Evolutionary conservation across 2,888 invertebrate genomes (phyloP).

Genomic region (Dromius quadrimaculatus): DNA sequence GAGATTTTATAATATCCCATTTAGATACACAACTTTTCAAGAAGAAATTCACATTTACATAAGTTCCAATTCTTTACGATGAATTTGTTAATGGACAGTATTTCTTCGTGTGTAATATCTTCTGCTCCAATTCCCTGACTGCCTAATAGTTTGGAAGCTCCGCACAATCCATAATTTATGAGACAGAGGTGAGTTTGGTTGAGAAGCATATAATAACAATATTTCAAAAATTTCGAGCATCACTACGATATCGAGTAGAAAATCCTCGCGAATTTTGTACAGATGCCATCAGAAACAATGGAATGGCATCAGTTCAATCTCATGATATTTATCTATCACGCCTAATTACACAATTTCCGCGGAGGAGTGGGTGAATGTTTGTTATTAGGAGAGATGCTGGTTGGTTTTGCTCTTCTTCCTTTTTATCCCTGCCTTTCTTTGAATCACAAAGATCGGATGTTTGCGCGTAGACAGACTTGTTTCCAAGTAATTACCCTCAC

Average conservation of each 20-base stretch:
- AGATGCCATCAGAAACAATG: slow-evolving; percentile 46
- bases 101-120: background rate
- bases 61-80: background rate
- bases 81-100: slow-evolving; percentile 3
- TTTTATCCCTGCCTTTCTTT: slow-evolving; percentile 2
- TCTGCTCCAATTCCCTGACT: slow-evolving; percentile 4
- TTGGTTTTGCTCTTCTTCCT: background rate
- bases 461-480: slow-evolving; percentile 50
- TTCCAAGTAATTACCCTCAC: slow-evolving; percentile 52
- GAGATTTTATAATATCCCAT: slow-evolving; percentile 1
- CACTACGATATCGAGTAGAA: slow-evolving; percentile 28
- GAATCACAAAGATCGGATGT: slow-evolving; percentile 46
- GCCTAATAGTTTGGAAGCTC: slow-evolving; percentile 12
- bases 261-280: slow-evolving; percentile 31
- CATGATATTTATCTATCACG: slow-evolving; percentile 50
- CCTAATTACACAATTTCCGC: slow-evolving; percentile 50
- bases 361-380: background rate
- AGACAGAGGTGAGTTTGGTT: background rate
- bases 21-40: background rate
- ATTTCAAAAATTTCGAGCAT: slow-evolving; percentile 28
- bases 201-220: slow-evolving; percentile 28
- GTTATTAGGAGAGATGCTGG: slow-evolving; percentile 17
- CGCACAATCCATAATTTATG: slow-evolving; percentile 7
- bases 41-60: background rate
- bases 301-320: slow-evolving; percentile 33